Conservation (phyloP, 2,797 vertebrate species). For the Platyrinchus mystaceus region DNA sequence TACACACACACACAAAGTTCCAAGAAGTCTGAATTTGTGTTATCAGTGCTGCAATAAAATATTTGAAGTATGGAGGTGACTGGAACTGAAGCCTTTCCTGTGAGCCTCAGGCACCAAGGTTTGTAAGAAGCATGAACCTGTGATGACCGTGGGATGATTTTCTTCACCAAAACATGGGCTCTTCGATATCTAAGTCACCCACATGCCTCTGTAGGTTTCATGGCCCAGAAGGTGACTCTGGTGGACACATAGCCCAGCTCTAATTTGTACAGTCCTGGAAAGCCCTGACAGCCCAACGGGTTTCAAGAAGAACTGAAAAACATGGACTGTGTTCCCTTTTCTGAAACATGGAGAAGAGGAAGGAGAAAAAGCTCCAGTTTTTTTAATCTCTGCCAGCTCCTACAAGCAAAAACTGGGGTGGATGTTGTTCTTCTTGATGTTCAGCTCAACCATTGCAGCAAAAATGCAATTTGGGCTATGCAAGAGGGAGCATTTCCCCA, state of each 20-base stretch:
- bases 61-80: neutral
- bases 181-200: neutral
- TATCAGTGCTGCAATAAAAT: neutral
- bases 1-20: neutral
- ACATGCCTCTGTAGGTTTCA: neutral
- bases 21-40: neutral
- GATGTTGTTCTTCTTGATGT: neutral
- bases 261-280: accelerated
- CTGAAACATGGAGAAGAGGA: neutral
- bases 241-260: neutral
- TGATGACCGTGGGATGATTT: accelerated
- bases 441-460: neutral
- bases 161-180: neutral
- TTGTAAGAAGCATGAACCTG: neutral
- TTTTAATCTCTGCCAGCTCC: neutral
- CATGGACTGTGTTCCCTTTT: neutral
- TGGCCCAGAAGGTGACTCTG: accelerated
- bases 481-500: neutral
- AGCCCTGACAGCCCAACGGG: neutral
- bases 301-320: accelerated
- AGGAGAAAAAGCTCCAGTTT: neutral
- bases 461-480: neutral
- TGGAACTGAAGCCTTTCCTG: neutral
- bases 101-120: neutral
- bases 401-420: accelerated